Percentiles rank a stretch among this genome's conserved stretches.
Evolutionary conservation across 2,113 vertebrate genomes (phyloP).

Genomic region (Oostethus manadensis): DNA sequence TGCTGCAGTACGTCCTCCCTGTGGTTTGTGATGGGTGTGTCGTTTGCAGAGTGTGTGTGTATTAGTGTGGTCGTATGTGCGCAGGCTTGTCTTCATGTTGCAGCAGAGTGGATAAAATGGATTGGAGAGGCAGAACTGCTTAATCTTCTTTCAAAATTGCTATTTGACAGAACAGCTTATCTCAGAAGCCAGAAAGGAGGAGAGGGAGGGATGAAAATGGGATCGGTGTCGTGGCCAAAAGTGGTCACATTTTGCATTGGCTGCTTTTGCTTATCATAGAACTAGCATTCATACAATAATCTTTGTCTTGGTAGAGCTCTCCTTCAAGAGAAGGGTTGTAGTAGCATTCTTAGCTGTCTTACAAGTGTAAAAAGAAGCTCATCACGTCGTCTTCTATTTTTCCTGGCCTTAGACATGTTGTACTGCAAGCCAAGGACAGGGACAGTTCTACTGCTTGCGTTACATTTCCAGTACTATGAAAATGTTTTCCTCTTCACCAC

Average conservation of each 20-base stretch:
- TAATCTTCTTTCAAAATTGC: constrained; percentile 62
- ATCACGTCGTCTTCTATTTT: too few species aligned
- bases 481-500: too few species aligned
- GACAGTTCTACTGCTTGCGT: too few species aligned
- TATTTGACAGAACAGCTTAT: constrained; percentile 61
- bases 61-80: constrained; percentile 5
- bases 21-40: constrained; percentile 17
- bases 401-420: too few species aligned
- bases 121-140: constrained; percentile 52
- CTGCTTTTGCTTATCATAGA: constrained; percentile 34
- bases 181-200: constrained; percentile 34
- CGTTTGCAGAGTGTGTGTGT: constrained; percentile 1
- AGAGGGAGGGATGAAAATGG: constrained; percentile 30
- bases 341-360: too few species aligned
- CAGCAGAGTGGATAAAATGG: constrained; percentile 45
- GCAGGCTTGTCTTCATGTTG: constrained; percentile 37
- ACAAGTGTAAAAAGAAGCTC: too few species aligned
- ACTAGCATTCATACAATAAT: constrained; percentile 9
- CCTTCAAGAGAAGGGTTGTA: neutral
- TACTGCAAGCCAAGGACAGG: too few species aligned
- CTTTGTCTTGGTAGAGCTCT: constrained; percentile 21
- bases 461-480: too few species aligned
- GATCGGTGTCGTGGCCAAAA: constrained; percentile 36
- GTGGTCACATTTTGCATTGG: constrained; percentile 23
- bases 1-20: neutral